phyloP scores from a whole-genome alignment of 2,113 vertebrate species.

The Cettia cetti region DNA sequence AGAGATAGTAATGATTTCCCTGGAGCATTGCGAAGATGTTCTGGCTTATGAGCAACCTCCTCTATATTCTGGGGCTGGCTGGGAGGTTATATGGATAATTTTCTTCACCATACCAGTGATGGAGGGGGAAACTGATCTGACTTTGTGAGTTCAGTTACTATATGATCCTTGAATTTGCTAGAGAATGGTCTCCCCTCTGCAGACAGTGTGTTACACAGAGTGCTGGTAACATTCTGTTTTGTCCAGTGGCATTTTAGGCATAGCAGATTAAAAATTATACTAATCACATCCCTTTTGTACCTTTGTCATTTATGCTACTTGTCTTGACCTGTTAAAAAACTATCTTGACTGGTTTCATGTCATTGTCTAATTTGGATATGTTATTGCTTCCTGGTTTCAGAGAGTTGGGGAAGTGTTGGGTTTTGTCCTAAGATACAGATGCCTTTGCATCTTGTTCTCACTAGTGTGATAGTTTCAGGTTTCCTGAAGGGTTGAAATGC shows the following conservation, averaged over 20 bases:
- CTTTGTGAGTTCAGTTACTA: not conserved
- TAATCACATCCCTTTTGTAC: not conserved
- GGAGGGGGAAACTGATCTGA: not conserved
- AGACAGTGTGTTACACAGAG: not conserved
- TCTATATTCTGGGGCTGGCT: not conserved
- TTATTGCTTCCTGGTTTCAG: not conserved
- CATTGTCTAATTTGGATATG: not conserved
- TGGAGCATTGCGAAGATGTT: not conserved
- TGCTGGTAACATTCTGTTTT: not conserved
- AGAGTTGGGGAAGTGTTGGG: not conserved
- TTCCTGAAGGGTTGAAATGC: not conserved
- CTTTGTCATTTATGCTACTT: not conserved
- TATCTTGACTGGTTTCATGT: not conserved
- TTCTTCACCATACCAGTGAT: not conserved
- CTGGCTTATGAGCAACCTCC: not conserved
- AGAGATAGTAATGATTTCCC: not conserved
- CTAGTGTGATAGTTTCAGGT: not conserved
- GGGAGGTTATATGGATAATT: not conserved
- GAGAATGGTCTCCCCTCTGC: not conserved
- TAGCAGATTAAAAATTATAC: not conserved
- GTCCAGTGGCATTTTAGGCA: not conserved
- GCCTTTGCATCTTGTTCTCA: not conserved
- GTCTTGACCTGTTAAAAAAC: not conserved
- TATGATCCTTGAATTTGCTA: not conserved
- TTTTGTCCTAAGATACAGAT: not conserved